These are phyloP conservation scores for Brachyptera putata DNA, from an alignment of 2,888 invertebrate species.

Conservation along the genomic window DNA sequence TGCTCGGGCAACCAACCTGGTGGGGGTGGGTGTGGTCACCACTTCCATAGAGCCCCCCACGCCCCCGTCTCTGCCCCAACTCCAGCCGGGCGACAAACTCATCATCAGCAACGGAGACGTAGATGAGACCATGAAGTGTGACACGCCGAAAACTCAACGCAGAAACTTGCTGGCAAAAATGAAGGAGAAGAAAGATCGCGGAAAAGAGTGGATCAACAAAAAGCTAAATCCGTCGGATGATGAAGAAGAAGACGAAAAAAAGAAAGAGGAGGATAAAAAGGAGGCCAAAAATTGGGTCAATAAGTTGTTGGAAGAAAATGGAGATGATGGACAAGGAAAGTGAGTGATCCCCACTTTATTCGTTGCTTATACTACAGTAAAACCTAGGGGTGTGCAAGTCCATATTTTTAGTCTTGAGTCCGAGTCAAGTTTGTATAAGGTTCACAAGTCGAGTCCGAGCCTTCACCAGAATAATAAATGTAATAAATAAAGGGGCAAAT, in stretches of 20 bases:
- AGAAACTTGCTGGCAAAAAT: constrained; percentile 53
- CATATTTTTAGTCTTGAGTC: too few species aligned
- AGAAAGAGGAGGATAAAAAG: constrained; percentile 37
- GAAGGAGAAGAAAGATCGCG: constrained; percentile 39
- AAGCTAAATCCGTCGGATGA: constrained; percentile 36
- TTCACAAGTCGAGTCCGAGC: too few species aligned
- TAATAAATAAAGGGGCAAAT: too few species aligned
- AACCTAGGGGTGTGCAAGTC: too few species aligned
- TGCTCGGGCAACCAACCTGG: constrained; percentile 45
- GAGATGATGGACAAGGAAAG: constrained; percentile 42
- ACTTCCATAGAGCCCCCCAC: too few species aligned
- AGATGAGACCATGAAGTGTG: constrained; percentile 52
- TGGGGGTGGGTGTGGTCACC: constrained; percentile 37
- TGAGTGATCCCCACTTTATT: too few species aligned
- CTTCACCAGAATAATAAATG: too few species aligned
- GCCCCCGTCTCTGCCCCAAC: too few species aligned
- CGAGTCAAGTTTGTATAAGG: too few species aligned
- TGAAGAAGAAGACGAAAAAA: constrained; percentile 39
- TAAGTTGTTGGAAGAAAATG: constrained; percentile 45
- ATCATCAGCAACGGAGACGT: not conserved
- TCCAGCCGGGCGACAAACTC: not conserved
- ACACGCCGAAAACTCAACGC: constrained; percentile 59
- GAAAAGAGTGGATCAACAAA: constrained; percentile 27
- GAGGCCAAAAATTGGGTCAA: constrained; percentile 39
- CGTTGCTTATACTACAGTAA: too few species aligned